Percentiles rank a stretch among this genome's conserved stretches.
Evolutionary conservation across 1,140 invertebrate genomes (phyloP).

Genomic region (Andrena cerasifolii): DNA sequence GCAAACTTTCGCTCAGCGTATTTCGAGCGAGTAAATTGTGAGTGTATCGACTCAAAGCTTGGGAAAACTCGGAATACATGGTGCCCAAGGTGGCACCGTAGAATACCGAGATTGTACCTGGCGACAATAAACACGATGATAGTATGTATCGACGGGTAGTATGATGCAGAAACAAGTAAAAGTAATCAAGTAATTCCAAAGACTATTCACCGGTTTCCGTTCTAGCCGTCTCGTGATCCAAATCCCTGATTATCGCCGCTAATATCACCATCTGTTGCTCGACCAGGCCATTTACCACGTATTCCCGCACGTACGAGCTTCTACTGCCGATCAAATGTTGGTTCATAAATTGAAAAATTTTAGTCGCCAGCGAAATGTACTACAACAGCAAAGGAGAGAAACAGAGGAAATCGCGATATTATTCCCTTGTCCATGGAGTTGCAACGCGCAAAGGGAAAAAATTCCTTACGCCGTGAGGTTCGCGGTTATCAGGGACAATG

Average conservation of each 20-base stretch:
- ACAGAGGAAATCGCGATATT: slow-evolving; percentile 20
- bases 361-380: slow-evolving; percentile 91
- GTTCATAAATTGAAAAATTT: slow-evolving; percentile 90
- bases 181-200: slow-evolving; percentile 13
- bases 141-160: too few relatives aligned
- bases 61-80: slow-evolving; percentile 91
- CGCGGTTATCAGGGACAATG: slow-evolving; percentile 94
- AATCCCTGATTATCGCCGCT: slow-evolving; percentile 91
- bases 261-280: slow-evolving; percentile 92
- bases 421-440: slow-evolving; percentile 7
- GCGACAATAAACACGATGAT: slow-evolving; percentile 45
- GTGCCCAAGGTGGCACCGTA: slow-evolving; percentile 87
- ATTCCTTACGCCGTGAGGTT: slow-evolving; percentile 91
- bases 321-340: slow-evolving; percentile 87
- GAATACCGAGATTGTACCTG: slow-evolving; percentile 89
- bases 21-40: slow-evolving; percentile 92
- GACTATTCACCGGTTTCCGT: slow-evolving; percentile 87
- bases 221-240: slow-evolving; percentile 91
- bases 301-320: slow-evolving; percentile 82
- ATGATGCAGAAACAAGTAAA: too few relatives aligned
- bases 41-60: slow-evolving; percentile 90
- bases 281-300: slow-evolving; percentile 85
- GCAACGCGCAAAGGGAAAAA: slow-evolving; percentile 59
- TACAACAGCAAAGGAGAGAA: slow-evolving; percentile 76
- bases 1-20: slow-evolving; percentile 86